phyloP scores from a whole-genome alignment of 1,140 invertebrate species.

The Heliconius hewitsoni region DNA sequence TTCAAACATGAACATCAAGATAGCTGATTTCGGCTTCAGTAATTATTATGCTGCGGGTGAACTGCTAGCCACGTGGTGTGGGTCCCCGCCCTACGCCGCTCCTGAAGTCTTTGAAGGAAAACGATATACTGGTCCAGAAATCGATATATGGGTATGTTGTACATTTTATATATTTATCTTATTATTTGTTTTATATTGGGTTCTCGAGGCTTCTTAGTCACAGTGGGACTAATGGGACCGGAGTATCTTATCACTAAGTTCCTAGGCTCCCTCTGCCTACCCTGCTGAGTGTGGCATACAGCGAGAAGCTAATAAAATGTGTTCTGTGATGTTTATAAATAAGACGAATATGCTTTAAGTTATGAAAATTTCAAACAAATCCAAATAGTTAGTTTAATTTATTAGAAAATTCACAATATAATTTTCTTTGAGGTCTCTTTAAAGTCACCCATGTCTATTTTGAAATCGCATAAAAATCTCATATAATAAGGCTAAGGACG shows the following conservation, averaged over 20 bases:
- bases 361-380: too few species aligned
- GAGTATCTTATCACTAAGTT: too few species aligned
- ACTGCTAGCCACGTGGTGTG: constrained; percentile 96
- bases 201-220: too few species aligned
- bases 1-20: constrained; percentile 96
- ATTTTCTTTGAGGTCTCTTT: neutral
- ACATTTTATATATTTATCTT: constrained; percentile 1
- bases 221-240: too few species aligned
- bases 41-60: constrained; percentile 94
- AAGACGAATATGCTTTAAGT: too few species aligned
- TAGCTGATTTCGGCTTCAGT: constrained; percentile 98
- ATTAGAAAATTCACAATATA: too few species aligned
- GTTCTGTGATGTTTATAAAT: too few species aligned
- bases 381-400: too few species aligned
- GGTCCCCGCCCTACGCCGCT: constrained; percentile 98
- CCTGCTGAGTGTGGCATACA: too few species aligned
- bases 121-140: constrained; percentile 97
- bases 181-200: too few species aligned
- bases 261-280: too few species aligned
- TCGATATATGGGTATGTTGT: constrained; percentile 95
- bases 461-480: constrained; percentile 3
- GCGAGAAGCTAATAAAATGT: too few species aligned
- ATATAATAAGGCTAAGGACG: constrained; percentile 41
- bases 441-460: neutral
- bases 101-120: constrained; percentile 98